A percentile compares a stretch with the other conserved stretches of the same genome.
Conservation (phyloP, 2,113 vertebrate species). For the Cinclus mexicanus region DNA sequence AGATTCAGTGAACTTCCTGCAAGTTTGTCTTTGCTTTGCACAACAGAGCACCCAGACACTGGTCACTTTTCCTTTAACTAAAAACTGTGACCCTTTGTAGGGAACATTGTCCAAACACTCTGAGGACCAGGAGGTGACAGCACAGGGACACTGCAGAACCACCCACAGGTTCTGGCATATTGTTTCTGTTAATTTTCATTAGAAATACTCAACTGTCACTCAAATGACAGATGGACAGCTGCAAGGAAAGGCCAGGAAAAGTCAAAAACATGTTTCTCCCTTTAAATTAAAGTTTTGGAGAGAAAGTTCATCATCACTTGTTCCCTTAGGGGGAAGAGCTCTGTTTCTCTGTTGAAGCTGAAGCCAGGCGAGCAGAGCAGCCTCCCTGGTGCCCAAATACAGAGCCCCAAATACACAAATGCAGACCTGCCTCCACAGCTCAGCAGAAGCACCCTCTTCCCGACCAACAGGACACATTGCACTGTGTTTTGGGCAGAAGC, state of each 20-base stretch:
- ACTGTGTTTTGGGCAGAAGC: rapidly evolving
- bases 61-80: neutral
- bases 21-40: neutral
- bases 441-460: neutral
- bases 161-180: rapidly evolving
- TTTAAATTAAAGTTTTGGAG: neutral
- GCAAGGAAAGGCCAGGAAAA: neutral
- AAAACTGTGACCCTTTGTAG: neutral
- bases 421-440: neutral
- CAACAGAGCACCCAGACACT: neutral
- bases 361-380: neutral
- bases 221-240: neutral
- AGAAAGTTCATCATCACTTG: neutral
- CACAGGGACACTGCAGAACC: neutral
- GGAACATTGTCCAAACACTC: rapidly evolving
- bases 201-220: neutral
- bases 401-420: neutral
- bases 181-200: neutral
- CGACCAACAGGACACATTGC: rapidly evolving
- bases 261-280: neutral
- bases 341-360: neutral
- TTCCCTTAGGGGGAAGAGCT: neutral
- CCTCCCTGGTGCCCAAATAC: neutral
- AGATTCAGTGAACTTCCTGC: neutral
- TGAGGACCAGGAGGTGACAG: neutral